Evolutionary conservation across 2,113 vertebrate species (phyloP).

Genomic region (Myotis yumanensis): DNA sequence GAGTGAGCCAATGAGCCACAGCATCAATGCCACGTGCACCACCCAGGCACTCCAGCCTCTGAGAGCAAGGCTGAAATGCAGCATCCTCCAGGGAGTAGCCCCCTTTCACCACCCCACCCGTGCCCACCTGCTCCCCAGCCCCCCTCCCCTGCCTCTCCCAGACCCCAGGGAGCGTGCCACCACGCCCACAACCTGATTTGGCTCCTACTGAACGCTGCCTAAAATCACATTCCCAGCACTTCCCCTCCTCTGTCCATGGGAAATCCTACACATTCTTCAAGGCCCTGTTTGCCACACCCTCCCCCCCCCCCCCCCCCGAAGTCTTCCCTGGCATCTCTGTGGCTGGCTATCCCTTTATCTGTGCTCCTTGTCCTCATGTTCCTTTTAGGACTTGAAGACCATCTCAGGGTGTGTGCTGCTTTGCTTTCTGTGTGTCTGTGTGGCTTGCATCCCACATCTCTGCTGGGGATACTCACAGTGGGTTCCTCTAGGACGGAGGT

Average conservation of each 20-base stretch:
- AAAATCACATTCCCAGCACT: neutral
- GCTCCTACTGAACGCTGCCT: neutral
- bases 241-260: neutral
- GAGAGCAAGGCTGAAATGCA: neutral
- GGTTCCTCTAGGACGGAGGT: neutral
- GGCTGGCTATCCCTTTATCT: neutral
- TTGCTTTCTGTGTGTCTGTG: too few relatives aligned
- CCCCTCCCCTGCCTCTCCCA: too few relatives aligned
- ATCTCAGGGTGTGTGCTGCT: neutral
- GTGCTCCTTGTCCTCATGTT: neutral
- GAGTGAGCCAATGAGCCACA: neutral
- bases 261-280: neutral
- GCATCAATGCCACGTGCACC: rapidly evolving
- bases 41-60: neutral
- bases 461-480: neutral
- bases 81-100: neutral
- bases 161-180: neutral
- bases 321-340: neutral
- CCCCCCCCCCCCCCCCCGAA: rapidly evolving
- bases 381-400: rapidly evolving
- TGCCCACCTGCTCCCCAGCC: neutral
- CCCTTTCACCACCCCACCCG: too few relatives aligned
- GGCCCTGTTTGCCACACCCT: too few relatives aligned
- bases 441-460: neutral
- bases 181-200: neutral